Base-by-base conservation (phyloP, 2,113 vertebrate genomes). In the Callipepla californica region DNA sequence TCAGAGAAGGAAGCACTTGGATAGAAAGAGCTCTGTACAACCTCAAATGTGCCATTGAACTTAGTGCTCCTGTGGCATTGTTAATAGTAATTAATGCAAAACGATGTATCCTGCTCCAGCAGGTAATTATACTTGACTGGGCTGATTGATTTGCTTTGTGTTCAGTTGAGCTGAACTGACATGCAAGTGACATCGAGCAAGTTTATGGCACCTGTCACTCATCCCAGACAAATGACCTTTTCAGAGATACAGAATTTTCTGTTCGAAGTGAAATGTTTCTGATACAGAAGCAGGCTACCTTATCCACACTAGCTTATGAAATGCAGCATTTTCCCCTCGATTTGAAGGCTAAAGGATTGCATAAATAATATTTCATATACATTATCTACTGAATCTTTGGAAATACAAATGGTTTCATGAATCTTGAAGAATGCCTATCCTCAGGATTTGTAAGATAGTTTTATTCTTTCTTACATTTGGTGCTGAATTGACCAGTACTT, bases 371-470 rank as follows among this genome's bases (percentile, higher is more conserved):
- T 77, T 87, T 77, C 48, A 70, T 86, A 67, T 76, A 53, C 55
- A 62, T 38, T 61, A 45, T 26, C 69, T 74, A n/a, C 58, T 61
- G 36, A 83, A 92, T 55, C 66, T 67, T 67, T 69, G 50, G 85
- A 96, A 92, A 92, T 84, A 40, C 58, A 32, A 91, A 45, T n/a
- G 36, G 38, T 66, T 36, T 67, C 66, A 90, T 65, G 48, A 94
- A 94, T 87, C 45, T 62, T 77, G 67, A 88, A 95, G 80, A 91
- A 94, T 97, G 61, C 61, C 55, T 84, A 40, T 77, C 65, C 26
- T 94, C 92, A 62, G 95, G 76, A 89, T 85, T 87, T 75, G 68
- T 79, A 47, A 95, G 84, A 61, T 94, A 87, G 51, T 93, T 95
- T 59, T 81, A 59, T 85, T 67, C 74, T 81, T 67, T 57, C 77